phyloP scores from a whole-genome alignment of 2,888 invertebrate species.

The Mechanitis messenoides region DNA sequence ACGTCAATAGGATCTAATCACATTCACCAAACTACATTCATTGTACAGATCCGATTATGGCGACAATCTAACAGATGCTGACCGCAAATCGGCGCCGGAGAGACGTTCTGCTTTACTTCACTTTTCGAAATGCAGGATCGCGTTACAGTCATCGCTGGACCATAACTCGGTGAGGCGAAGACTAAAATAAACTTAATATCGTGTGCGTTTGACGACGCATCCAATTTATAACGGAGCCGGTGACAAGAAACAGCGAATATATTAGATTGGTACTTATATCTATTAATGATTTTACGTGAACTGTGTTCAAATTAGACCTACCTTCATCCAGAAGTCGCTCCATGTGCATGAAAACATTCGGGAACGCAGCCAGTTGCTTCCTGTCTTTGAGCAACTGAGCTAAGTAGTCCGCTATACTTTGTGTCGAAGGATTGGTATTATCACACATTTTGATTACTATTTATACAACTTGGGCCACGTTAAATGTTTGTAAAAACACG shows the following conservation, averaged over 20 bases:
- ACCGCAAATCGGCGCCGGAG: conserved; percentile 63
- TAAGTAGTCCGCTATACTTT: conserved; percentile 99
- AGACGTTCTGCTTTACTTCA: conserved; percentile 66
- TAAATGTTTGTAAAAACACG: conserved; percentile 67
- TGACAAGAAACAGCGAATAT: conserved; percentile 50
- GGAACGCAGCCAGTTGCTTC: conserved; percentile 99
- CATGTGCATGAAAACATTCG: conserved; percentile 99
- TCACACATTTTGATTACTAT: conserved; percentile 74
- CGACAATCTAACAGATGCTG: conserved; percentile 65
- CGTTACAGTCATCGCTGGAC: conserved; percentile 74
- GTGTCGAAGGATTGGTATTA: conserved; percentile 84
- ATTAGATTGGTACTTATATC: conserved; percentile 33
- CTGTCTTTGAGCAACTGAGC: conserved; percentile 99
- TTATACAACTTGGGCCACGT: conserved; percentile 65
- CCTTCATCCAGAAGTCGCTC: conserved; percentile 99
- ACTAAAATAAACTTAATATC: conserved; percentile 77
- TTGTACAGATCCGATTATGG: conserved; percentile 65
- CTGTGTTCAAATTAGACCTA: conserved; percentile 71
- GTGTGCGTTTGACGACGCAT: conserved; percentile 74
- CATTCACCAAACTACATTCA: conserved; percentile 33
- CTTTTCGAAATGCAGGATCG: conserved; percentile 70
- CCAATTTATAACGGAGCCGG: conserved; percentile 64
- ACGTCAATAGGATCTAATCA: conserved; percentile 44
- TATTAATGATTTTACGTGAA: conserved; percentile 50
- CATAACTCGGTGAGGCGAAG: conserved; percentile 74